Percentiles rank a stretch among this genome's conserved stretches.
Evolutionary conservation across 2,888 invertebrate genomes (phyloP).

Genomic region (Drosophila neotestacea): DNA sequence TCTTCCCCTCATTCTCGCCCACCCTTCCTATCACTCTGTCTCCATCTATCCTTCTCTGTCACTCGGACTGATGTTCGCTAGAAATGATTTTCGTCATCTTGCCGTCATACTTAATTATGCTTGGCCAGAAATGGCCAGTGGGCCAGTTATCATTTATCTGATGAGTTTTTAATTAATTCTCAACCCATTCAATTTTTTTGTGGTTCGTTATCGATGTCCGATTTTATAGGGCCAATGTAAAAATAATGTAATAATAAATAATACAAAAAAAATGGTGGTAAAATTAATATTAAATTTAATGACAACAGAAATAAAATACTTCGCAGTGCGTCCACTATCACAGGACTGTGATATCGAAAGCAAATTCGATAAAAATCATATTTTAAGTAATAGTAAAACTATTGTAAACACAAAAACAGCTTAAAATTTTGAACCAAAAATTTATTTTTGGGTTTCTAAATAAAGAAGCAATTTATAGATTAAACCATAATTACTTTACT

Average conservation of each 20-base stretch:
- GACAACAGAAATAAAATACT: neutral
- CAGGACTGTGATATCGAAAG: neutral
- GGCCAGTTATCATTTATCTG: conserved; percentile 63
- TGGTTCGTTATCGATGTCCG: conserved; percentile 16
- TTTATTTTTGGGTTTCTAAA: no score
- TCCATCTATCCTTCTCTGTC: neutral
- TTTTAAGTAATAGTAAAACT: neutral
- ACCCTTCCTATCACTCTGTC: neutral
- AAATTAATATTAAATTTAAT: conserved; percentile 5
- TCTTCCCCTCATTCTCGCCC: neutral
- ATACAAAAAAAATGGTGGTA: neutral
- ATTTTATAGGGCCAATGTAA: conserved; percentile 2
- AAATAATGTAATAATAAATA: neutral
- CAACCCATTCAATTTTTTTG: conserved; percentile 26
- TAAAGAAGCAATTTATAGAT: no score
- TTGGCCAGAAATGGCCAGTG: conserved; percentile 27
- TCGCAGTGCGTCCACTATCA: neutral
- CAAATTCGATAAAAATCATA: neutral
- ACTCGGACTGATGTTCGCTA: conserved; percentile 34
- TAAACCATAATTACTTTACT: no score
- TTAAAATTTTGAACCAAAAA: no score
- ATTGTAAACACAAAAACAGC: no score
- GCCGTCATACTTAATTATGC: conserved; percentile 49
- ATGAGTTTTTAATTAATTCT: conserved; percentile 78
- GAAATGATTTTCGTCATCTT: conserved; percentile 49